These are phyloP conservation scores for Salvator merianae DNA, from an alignment of 2,113 vertebrate species.

Conservation along the genomic window DNA sequence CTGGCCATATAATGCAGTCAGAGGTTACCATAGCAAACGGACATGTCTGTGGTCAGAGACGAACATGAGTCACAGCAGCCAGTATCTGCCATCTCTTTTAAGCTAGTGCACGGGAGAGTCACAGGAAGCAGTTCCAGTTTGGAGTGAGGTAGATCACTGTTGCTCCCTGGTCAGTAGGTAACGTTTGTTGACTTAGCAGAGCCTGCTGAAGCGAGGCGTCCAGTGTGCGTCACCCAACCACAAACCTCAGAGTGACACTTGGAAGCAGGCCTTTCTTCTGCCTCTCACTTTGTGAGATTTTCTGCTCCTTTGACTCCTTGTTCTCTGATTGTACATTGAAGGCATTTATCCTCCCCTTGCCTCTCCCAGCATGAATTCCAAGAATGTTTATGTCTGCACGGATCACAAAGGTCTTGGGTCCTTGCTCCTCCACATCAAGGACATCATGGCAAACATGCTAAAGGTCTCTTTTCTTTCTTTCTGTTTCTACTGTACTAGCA, in stretches of 20 bases:
- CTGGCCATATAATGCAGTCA: neutral
- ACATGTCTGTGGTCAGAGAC: neutral
- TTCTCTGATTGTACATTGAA: neutral
- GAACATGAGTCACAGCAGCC: neutral
- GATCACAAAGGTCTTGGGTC: neutral
- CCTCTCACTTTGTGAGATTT: neutral
- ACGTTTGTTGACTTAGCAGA: neutral
- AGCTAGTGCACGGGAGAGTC: neutral
- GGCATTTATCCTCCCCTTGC: neutral
- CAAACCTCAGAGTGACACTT: neutral
- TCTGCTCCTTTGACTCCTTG: slow-evolving; percentile 35
- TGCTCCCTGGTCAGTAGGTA: neutral
- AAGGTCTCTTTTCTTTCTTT: neutral
- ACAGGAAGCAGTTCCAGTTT: neutral
- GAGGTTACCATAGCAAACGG: neutral
- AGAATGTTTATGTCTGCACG: neutral
- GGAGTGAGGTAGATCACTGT: neutral
- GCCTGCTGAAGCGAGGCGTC: no score
- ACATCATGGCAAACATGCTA: neutral
- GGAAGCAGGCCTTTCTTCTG: neutral
- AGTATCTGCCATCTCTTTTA: neutral
- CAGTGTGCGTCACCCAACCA: neutral
- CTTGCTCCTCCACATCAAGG: neutral
- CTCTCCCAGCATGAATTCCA: neutral
- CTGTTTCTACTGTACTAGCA: slow-evolving; percentile 11